Conservation (phyloP, 2,888 invertebrate species). For the Steromphala cineraria region DNA sequence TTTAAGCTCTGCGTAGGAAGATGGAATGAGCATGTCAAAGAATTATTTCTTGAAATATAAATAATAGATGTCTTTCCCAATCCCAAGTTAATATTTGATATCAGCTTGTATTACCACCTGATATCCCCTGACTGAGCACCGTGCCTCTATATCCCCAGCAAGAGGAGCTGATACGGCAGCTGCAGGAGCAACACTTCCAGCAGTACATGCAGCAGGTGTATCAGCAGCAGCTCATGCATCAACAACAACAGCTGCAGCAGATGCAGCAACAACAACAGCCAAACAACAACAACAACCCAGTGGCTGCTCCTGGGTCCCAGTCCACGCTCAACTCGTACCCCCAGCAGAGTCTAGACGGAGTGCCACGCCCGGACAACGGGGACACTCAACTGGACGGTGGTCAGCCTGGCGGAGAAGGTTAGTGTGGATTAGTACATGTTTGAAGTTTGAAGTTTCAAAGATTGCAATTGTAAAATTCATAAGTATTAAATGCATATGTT, state of each 20-base stretch:
- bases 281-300: not conserved
- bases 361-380: slow-evolving; percentile 13
- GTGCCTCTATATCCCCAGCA: slow-evolving; percentile 81
- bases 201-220: slow-evolving; percentile 97
- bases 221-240: slow-evolving; percentile 74
- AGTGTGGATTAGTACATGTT: not conserved
- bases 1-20: no score
- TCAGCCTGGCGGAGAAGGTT: slow-evolving; percentile 22
- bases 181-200: slow-evolving; percentile 99
- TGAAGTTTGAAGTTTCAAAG: no score
- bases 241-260: slow-evolving; percentile 78
- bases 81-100: no score
- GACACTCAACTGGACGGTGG: not conserved
- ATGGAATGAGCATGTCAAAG: no score
- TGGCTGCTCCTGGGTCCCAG: not conserved
- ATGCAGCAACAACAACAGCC: slow-evolving; percentile 46
- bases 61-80: no score
- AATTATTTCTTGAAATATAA: no score
- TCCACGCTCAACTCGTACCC: slow-evolving; percentile 2
- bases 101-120: no score
- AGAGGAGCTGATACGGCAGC: slow-evolving; percentile 91
- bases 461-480: no score
- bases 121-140: no score
- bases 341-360: slow-evolving; percentile 24
- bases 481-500: no score